Conservation (phyloP, 2,888 invertebrate genomes). For the Agrochola litura region DNA sequence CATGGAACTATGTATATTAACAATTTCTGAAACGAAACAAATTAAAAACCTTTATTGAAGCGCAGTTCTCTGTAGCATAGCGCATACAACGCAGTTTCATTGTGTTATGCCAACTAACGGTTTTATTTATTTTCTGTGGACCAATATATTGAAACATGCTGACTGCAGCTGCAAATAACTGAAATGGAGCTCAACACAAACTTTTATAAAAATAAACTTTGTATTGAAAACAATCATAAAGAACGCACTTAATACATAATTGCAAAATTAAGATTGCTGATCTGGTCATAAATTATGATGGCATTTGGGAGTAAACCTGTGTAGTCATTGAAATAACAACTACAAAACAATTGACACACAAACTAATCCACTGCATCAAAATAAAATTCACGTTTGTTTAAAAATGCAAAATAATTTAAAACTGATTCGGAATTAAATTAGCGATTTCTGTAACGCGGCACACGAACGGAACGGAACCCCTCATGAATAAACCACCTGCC, state of each 20-base stretch:
- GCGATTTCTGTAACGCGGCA: conserved; percentile 65
- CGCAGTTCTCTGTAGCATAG: background rate
- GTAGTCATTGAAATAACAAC: background rate
- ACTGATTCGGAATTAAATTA: conserved; percentile 68
- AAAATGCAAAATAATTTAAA: conserved; percentile 66
- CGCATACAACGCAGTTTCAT: conserved; percentile 34
- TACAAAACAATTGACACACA: background rate
- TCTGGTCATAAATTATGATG: background rate
- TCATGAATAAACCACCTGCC: conserved; percentile 75
- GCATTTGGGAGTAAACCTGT: no score
- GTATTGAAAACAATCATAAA: background rate
- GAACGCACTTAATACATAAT: background rate
- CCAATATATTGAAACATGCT: conserved; percentile 59
- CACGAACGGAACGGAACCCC: conserved; percentile 59
- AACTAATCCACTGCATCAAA: conserved; percentile 3
- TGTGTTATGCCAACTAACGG: conserved; percentile 49
- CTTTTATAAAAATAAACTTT: conserved; percentile 16
- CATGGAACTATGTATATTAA: background rate
- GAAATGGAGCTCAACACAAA: conserved; percentile 24
- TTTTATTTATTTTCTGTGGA: conserved; percentile 54
- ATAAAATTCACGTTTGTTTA: conserved; percentile 46
- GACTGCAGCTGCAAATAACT: conserved; percentile 57
- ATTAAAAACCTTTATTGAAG: conserved; percentile 41
- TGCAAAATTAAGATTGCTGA: background rate
- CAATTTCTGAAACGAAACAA: conserved; percentile 6